phyloP scores from a whole-genome alignment of 2,797 vertebrate genomes.

The Merluccius polli region DNA sequence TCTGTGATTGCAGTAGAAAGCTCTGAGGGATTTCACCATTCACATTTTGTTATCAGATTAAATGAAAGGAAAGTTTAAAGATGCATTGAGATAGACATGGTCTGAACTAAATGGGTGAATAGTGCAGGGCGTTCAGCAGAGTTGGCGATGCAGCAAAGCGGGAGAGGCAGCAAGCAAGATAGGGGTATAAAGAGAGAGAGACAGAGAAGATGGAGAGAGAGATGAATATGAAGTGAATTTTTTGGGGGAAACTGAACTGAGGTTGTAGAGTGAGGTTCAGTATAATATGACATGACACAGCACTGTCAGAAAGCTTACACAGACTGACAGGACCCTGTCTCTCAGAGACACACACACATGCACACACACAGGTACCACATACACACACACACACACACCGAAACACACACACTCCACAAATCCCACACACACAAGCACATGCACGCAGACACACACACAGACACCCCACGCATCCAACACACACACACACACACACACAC shows the following conservation, averaged over 20 bases:
- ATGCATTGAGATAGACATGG: background rate
- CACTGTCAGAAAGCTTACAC: slow-evolving; percentile 25
- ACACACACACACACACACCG: slow-evolving; percentile 6
- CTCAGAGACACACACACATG: background rate
- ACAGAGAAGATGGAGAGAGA: slow-evolving; percentile 3
- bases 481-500: slow-evolving; percentile 7
- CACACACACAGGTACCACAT: slow-evolving; percentile 11
- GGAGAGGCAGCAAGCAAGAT: background rate
- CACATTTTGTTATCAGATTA: background rate
- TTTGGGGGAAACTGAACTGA: slow-evolving; percentile 6
- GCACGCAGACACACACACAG: background rate
- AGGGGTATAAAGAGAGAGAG: background rate
- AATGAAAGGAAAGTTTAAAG: background rate
- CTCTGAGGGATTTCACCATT: background rate
- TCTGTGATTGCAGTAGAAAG: background rate
- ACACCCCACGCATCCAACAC: slow-evolving; percentile 5
- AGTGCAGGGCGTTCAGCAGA: background rate
- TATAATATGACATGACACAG: slow-evolving; percentile 25
- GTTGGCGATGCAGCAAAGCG: background rate
- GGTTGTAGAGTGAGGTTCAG: slow-evolving; percentile 15
- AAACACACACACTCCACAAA: slow-evolving; percentile 8
- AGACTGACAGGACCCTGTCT: slow-evolving; percentile 26
- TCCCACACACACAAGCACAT: slow-evolving; percentile 1
- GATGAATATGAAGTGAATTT: slow-evolving; percentile 8
- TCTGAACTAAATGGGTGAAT: background rate